Percentiles rank a stretch among this genome's conserved stretches.
Evolutionary conservation across 2,113 vertebrate genomes (phyloP).

Genomic region (Stomatorhinus ivindoensis): DNA sequence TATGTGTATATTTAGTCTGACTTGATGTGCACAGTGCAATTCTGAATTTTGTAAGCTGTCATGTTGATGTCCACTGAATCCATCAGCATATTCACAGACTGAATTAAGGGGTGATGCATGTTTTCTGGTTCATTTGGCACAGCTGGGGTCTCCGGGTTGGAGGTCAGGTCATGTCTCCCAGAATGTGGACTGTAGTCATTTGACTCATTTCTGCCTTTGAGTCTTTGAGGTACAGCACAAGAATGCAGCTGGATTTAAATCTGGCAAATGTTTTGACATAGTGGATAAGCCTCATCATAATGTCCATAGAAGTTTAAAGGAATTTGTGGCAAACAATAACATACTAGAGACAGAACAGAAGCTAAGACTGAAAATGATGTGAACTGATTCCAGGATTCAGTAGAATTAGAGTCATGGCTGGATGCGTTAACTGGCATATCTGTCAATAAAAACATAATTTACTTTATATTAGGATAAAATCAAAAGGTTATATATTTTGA

Average conservation of each 20-base stretch:
- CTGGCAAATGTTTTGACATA: neutral
- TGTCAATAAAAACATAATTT: neutral
- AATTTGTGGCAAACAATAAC: neutral
- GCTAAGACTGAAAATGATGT: neutral
- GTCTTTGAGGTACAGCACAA: neutral
- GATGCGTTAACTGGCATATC: neutral
- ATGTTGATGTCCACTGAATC: neutral
- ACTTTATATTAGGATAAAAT: neutral
- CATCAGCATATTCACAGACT: neutral
- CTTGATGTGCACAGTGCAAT: neutral
- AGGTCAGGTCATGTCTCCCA: neutral
- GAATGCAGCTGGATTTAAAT: neutral
- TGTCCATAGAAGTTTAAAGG: neutral
- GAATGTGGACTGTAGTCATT: neutral
- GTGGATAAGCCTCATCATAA: neutral
- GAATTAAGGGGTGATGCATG: neutral
- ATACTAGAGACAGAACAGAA: neutral
- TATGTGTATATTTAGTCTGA: neutral
- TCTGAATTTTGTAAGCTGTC: neutral
- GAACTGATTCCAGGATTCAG: neutral
- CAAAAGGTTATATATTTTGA: neutral
- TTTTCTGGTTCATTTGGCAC: neutral
- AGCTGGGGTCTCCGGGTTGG: neutral
- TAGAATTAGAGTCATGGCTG: neutral
- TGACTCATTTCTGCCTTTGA: neutral